Percentiles rank a stretch among this genome's conserved stretches.
These are phyloP conservation scores for Micrastur ruficollis DNA, from an alignment of 2,797 vertebrate genomes.

Conservation along the genomic window DNA sequence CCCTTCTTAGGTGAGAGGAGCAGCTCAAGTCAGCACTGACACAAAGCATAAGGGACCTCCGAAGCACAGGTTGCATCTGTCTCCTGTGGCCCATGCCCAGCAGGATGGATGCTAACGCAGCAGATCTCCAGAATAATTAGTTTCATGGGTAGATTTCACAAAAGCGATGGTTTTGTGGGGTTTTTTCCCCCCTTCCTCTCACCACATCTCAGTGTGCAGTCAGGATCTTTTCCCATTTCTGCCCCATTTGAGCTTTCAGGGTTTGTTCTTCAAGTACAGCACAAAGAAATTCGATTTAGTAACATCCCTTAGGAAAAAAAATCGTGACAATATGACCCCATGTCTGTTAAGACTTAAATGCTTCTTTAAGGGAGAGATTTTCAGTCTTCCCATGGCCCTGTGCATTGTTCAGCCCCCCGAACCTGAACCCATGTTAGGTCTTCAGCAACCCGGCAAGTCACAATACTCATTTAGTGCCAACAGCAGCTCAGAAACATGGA, in stretches of 20 bases:
- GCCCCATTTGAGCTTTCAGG: background rate
- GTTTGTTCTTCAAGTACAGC: background rate
- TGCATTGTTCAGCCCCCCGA: background rate
- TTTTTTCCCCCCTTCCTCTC: background rate
- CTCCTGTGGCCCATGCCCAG: background rate
- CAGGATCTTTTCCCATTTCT: background rate
- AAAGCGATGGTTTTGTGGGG: background rate
- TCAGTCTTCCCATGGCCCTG: background rate
- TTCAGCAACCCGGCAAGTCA: background rate
- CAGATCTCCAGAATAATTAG: background rate
- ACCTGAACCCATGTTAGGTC: background rate
- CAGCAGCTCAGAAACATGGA: background rate
- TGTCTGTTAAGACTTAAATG: background rate
- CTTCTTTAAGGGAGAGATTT: background rate
- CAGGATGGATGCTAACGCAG: background rate
- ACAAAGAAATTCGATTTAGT: background rate
- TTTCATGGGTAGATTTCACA: background rate
- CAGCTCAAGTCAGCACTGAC: background rate
- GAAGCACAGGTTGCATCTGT: background rate
- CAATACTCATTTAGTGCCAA: background rate
- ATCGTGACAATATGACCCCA: rapidly evolving
- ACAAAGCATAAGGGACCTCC: rapidly evolving
- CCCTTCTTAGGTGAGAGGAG: too few relatives aligned
- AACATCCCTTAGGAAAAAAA: background rate
- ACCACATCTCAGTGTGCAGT: background rate